These are phyloP conservation scores for Eumacrocentrus americanus DNA, from an alignment of 2,888 invertebrate genomes.

Conservation along the genomic window DNA sequence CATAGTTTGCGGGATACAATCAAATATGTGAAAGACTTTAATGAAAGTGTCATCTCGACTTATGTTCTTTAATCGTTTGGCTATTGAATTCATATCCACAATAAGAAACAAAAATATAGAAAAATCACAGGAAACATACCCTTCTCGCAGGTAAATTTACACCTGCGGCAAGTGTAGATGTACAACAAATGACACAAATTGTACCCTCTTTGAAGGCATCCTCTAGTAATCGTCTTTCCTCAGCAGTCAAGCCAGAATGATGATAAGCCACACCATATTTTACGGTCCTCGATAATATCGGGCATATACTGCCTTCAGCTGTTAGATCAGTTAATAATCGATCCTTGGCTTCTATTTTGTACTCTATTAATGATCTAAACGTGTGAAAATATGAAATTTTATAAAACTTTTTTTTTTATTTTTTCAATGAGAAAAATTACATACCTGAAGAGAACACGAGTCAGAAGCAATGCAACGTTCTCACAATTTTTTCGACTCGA, in stretches of 20 bases:
- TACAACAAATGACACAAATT: constrained; percentile 90
- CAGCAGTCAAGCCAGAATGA: constrained; percentile 88
- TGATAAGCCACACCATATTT: constrained; percentile 90
- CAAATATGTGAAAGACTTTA: too few relatives aligned
- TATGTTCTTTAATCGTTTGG: too few relatives aligned
- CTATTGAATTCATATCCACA: too few relatives aligned
- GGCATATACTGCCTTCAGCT: constrained; percentile 71
- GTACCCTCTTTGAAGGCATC: constrained; percentile 82
- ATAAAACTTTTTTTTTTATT: background rate
- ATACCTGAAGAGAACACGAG: constrained; percentile 67
- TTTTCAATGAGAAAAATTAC: too few relatives aligned
- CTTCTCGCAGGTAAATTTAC: constrained; percentile 94
- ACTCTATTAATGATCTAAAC: constrained; percentile 66
- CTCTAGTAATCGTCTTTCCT: constrained; percentile 85
- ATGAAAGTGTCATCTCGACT: too few relatives aligned
- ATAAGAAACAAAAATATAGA: background rate
- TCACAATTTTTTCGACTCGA: constrained; percentile 92
- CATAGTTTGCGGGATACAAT: too few relatives aligned
- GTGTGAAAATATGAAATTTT: background rate
- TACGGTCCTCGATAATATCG: constrained; percentile 71
- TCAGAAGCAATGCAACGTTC: constrained; percentile 81
- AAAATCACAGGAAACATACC: constrained; percentile 58
- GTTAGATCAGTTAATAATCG: constrained; percentile 69
- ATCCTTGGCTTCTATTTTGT: constrained; percentile 68
- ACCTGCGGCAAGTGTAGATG: constrained; percentile 96